Evolutionary conservation across 2,888 invertebrate species (phyloP).

Genomic region (Nemotelus pantherinus): DNA sequence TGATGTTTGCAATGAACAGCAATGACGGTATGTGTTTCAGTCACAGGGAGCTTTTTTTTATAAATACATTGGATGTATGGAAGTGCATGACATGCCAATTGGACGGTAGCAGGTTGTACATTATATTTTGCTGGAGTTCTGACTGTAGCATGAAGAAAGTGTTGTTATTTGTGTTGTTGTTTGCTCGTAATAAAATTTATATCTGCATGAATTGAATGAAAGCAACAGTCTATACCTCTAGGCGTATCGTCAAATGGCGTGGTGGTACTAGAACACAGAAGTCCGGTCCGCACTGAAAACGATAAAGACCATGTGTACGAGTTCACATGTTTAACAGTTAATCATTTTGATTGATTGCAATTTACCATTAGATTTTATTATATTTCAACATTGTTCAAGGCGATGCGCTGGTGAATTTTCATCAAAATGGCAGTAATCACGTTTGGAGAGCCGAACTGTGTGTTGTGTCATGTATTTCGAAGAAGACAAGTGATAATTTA

Average conservation of each 20-base stretch:
- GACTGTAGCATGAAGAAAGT: neutral
- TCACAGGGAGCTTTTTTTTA: constrained; percentile 1
- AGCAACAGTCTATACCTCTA: too few relatives aligned
- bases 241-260: too few relatives aligned
- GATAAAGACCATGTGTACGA: constrained; percentile 22
- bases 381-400: constrained; percentile 9
- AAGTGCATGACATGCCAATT: constrained; percentile 38
- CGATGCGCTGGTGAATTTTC: neutral
- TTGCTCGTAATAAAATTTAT: neutral
- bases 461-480: too few relatives aligned
- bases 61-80: constrained; percentile 17
- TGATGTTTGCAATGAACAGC: neutral
- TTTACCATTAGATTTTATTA: constrained; percentile 34
- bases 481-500: too few relatives aligned
- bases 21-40: neutral
- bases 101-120: constrained; percentile 26
- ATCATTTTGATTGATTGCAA: constrained; percentile 45
- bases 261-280: neutral
- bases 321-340: constrained; percentile 36
- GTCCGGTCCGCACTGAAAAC: constrained; percentile 3
- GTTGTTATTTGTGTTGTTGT: neutral
- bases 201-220: neutral
- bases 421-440: too few relatives aligned
- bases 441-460: too few relatives aligned
- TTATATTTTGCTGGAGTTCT: neutral